Base-by-base conservation (phyloP, 2,888 invertebrate species). In the Acrobasis consociella region DNA sequence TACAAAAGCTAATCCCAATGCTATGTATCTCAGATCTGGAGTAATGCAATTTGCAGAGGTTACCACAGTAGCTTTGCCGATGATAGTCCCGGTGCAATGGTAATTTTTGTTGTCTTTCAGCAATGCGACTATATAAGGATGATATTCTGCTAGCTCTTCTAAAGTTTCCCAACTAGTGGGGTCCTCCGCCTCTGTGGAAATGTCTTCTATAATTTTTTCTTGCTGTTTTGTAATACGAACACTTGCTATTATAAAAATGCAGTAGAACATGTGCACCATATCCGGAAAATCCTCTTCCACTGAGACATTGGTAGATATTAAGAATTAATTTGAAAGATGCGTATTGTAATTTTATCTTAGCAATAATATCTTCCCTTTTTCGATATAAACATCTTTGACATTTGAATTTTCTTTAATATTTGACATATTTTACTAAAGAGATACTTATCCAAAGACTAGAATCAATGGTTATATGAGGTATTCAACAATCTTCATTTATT, bases 111-210 rank as follows among this genome's bases (percentile, higher is more conserved):
- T 67, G 16, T 62, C 17, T 60, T 80, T 78, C 58, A 89, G 68
- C 56, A 90, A 67, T 2, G 82, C 87, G 7, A 83, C 85, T 15
- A 89, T 64, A 63, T 80, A 89, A 0, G 88, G 84, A 65, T 86
- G 72, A 60, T 76, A 65, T 75, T 89, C 89, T 52, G 86, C 85
- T 38, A 89, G 69, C 13, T 59, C 50, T 75, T 89, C 89, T 65
- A 86, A 72, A 46, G 64, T 53, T 64, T 39, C 73, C 84, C 84
- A 84, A 51, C 79, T 38, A 5, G n/a, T 8, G 9, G 37, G 38
- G 15, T 53, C 37, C 15, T 13, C 9, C 11, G 9, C 2, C 17
- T 17, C 10, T 17, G 15, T 15, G n/a, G 46, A 10, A 46, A 46
- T 5, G n/a, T 46, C 46, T n/a, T 5, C 46, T n/a, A 13, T 1